phyloP scores from a whole-genome alignment of 2,797 vertebrate genomes.

The Malurus leucopterus region DNA sequence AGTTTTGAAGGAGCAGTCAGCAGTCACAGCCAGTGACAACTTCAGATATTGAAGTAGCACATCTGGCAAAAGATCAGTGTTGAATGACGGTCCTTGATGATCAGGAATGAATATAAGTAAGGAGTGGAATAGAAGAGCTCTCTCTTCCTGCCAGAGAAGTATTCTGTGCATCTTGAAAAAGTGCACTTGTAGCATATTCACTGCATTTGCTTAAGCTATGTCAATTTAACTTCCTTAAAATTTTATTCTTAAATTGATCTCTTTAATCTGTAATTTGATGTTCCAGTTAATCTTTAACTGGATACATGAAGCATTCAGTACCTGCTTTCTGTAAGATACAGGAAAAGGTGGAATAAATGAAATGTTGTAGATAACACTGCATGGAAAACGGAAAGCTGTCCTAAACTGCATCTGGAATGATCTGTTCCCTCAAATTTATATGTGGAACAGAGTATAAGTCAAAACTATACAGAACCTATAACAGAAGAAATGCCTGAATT shows the following conservation, averaged over 20 bases:
- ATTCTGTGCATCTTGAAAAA: neutral
- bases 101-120: neutral
- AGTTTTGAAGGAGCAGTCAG: neutral
- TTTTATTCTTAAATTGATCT: neutral
- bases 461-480: neutral
- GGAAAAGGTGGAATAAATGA: neutral
- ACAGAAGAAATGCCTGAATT: neutral
- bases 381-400: neutral
- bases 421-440: neutral
- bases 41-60: neutral
- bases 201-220: neutral
- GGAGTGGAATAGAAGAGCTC: neutral
- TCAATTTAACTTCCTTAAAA: neutral
- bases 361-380: neutral
- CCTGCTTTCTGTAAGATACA: neutral
- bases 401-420: neutral
- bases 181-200: neutral
- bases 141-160: neutral
- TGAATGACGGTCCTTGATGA: neutral
- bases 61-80: neutral
- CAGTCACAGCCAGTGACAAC: neutral
- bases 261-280: neutral
- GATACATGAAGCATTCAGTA: neutral
- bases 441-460: neutral
- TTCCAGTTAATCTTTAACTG: neutral